These are phyloP conservation scores for Ceratina japonica DNA, from an alignment of 1,140 invertebrate species.

Conservation along the genomic window DNA sequence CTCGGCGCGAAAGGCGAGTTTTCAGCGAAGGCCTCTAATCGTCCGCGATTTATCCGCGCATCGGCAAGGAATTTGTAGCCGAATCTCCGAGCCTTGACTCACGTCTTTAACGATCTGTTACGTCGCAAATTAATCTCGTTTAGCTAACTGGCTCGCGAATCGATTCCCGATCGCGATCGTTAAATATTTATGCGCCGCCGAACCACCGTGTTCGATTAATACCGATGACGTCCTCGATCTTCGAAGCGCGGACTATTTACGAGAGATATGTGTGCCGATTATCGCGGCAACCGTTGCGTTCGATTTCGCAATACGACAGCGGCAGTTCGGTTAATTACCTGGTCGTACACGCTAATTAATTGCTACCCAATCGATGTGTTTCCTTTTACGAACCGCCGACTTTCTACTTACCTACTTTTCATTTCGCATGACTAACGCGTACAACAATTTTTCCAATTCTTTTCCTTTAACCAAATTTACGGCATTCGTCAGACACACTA, in stretches of 20 bases:
- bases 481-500: too few relatives aligned
- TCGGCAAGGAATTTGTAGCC: background rate
- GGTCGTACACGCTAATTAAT: background rate
- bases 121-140: background rate
- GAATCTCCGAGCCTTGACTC: too few relatives aligned
- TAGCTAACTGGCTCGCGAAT: constrained; percentile 16
- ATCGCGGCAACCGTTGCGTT: background rate
- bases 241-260: background rate
- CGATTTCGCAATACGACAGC: constrained; percentile 12
- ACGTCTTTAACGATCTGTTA: background rate
- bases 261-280: background rate
- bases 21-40: background rate
- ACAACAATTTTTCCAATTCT: background rate
- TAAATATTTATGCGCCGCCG: constrained; percentile 62
- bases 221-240: background rate
- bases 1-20: background rate
- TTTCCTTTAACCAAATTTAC: too few relatives aligned
- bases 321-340: constrained; percentile 22
- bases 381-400: background rate
- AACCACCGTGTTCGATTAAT: background rate
- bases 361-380: background rate
- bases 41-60: background rate
- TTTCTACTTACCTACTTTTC: constrained; percentile 5
- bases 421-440: constrained; percentile 8
- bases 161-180: constrained; percentile 53